Evolutionary conservation across 2,888 invertebrate species (phyloP).

Genomic region (Mystacides longicornis): DNA sequence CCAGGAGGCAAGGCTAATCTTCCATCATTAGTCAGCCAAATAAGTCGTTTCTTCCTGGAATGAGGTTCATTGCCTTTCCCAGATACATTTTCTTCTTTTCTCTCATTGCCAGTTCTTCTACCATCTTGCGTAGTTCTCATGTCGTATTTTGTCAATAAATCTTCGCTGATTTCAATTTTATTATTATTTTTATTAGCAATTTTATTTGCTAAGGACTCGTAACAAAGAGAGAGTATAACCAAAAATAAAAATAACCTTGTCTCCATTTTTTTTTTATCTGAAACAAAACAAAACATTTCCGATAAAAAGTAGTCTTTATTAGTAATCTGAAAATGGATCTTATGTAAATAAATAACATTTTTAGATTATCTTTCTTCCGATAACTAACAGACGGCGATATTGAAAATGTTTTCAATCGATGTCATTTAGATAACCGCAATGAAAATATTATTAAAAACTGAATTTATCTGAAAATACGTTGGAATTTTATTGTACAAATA

Average conservation of each 20-base stretch:
- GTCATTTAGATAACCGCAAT: too few species aligned
- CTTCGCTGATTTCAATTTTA: not conserved
- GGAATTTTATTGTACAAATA: too few species aligned
- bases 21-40: slow-evolving; percentile 83
- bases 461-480: too few species aligned
- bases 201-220: not conserved
- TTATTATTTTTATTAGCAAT: not conserved
- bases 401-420: too few species aligned
- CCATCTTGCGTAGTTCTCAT: too few species aligned
- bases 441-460: too few species aligned
- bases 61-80: slow-evolving; percentile 44
- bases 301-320: too few species aligned
- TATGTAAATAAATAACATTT: too few species aligned
- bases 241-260: not conserved
- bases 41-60: slow-evolving; percentile 71
- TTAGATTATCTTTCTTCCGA: too few species aligned
- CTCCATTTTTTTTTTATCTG: not conserved
- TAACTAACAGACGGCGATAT: too few species aligned
- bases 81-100: not conserved
- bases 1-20: slow-evolving; percentile 77
- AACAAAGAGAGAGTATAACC: not conserved
- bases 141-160: not conserved
- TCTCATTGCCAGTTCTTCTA: not conserved
- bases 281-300: not conserved
- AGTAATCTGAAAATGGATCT: too few species aligned